Conservation (phyloP, 2,113 vertebrate species). For the Campylomormyrus numenius region DNA sequence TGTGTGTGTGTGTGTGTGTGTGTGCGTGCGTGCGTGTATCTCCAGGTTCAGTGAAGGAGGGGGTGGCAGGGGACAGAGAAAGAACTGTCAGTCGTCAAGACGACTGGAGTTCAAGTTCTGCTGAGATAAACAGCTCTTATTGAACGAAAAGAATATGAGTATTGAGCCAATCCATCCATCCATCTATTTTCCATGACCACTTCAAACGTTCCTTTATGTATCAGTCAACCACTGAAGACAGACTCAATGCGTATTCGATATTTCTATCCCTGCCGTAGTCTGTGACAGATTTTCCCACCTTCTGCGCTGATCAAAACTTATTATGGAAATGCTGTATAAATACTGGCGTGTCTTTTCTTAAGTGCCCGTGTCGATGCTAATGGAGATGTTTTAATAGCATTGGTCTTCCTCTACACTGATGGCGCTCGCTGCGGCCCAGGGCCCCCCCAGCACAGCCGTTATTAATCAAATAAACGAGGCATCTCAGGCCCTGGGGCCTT, state of each 20-base stretch:
- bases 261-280: not conserved
- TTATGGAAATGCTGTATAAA: not conserved
- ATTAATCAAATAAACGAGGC: constrained; percentile 10
- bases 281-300: not conserved
- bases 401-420: not conserved
- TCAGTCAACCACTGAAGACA: not conserved
- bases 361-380: too few relatives aligned
- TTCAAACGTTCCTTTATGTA: not conserved
- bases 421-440: not conserved
- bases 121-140: constrained; percentile 9
- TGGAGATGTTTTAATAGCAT: not conserved
- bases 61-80: constrained; percentile 8
- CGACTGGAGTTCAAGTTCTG: not conserved
- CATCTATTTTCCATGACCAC: not conserved
- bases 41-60: not conserved
- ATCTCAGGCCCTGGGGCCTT: not conserved
- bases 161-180: not conserved
- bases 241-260: not conserved
- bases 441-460: not conserved
- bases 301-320: not conserved
- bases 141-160: not conserved
- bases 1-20: not conserved
- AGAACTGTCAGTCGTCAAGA: constrained; percentile 14
- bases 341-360: not conserved
- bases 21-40: not conserved